phyloP scores from a whole-genome alignment of 2,113 vertebrate species.

The Pteropus alecto region DNA sequence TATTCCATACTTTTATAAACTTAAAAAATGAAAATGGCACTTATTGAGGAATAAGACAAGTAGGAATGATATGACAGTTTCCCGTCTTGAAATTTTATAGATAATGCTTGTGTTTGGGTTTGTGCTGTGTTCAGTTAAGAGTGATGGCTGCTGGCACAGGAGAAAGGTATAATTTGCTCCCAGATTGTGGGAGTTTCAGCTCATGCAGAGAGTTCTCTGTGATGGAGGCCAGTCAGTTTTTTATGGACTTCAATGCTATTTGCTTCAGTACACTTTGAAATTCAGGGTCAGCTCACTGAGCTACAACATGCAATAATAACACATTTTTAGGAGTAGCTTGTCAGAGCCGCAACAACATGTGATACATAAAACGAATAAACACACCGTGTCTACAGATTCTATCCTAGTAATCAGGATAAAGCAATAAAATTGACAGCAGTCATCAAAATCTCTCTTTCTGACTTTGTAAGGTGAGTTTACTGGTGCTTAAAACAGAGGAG shows the following conservation, averaged over 20 bases:
- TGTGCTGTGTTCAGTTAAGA: background rate
- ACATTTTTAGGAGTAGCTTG: conserved; percentile 62
- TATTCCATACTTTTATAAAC: background rate
- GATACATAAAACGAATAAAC: background rate
- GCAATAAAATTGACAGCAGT: conserved; percentile 65
- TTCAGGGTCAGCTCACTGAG: background rate
- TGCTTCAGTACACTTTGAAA: conserved; percentile 62
- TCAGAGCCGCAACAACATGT: background rate
- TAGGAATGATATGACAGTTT: background rate
- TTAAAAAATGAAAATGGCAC: background rate
- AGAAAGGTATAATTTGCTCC: conserved; percentile 6
- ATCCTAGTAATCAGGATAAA: background rate
- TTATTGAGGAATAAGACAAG: background rate
- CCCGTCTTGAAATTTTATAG: background rate
- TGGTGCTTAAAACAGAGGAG: conserved; percentile 54
- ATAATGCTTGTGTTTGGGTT: background rate
- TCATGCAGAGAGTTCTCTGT: background rate
- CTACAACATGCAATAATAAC: conserved; percentile 59
- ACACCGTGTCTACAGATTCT: background rate
- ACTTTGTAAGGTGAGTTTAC: conserved; percentile 44
- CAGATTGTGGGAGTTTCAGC: background rate
- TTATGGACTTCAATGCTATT: conserved; percentile 33
- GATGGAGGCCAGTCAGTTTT: background rate
- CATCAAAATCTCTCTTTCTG: background rate
- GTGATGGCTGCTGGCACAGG: background rate